Evolutionary conservation across 1,140 invertebrate genomes (phyloP), one percentile per base, ranked within the genome.

Genomic region (Papilio polytes): DNA sequence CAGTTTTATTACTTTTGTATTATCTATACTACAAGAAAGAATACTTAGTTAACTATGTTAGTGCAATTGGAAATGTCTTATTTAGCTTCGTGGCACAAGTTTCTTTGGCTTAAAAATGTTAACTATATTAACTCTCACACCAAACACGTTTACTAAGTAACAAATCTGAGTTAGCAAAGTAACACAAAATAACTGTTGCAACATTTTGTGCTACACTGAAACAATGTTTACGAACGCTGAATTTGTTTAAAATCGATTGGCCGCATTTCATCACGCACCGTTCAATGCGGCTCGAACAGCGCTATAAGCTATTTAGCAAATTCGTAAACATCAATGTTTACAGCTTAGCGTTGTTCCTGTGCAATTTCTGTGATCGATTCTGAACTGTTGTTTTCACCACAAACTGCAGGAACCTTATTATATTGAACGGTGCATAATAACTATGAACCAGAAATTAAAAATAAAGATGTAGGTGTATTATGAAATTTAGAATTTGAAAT

Each of bases 221-320:
- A 83, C 79, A 83, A 80, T 86, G 87, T 90, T 90, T 89, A 84
- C 84, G 84, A 79, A 86, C 76, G 84, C 89, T 92, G 91, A 90
- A 88, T 91, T 88, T 87, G 89, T 88, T 87, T 82, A 44, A 77
- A 87, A 90, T 90, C 89, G 88, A 92, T 90, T 91, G 88, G 86
- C 91, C 90, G 91, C 91, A 91, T 94, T 92, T 88, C 85, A 89
- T 86, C 92, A 94, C 91, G 91, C 85, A 85, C 90, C 81, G 88
- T 84, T 88, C 85, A 87, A 87, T 90, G 81, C 84, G 74, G n/a
- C n/a, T n/a, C 86, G 87, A 85, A 85, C 82, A 88, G 86, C 86
- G 82, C 87, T 87, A 88, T 89, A 87, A 85, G 83, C 85, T 56
- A 56, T 56, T 56, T 56, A 56, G 76, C 81, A 82, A 80, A 86